Conservation (phyloP, 2,113 vertebrate species). For the Microtus ochrogaster region DNA sequence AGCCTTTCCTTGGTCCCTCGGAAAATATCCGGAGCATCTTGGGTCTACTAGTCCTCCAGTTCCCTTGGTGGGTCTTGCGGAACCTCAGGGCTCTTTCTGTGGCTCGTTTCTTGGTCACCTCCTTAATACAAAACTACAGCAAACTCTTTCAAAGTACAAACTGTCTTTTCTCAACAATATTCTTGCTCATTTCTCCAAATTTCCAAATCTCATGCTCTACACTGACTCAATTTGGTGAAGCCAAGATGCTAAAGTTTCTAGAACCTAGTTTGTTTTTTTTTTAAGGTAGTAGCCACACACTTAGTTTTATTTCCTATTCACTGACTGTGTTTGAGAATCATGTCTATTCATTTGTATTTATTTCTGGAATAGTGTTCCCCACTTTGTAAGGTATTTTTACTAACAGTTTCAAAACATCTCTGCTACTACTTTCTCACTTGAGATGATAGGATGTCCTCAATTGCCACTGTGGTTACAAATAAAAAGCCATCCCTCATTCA, state of each 20-base stretch:
- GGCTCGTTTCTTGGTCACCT: background rate
- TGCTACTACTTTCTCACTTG: background rate
- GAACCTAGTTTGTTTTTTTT: background rate
- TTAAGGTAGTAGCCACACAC: background rate
- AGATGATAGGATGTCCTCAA: background rate
- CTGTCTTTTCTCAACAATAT: background rate
- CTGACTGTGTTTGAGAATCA: background rate
- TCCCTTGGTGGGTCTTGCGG: background rate
- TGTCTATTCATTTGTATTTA: background rate
- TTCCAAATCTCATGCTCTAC: background rate
- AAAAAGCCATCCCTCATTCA: conserved; percentile 10
- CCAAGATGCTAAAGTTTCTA: background rate
- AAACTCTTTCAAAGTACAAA: background rate
- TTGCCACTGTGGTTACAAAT: background rate
- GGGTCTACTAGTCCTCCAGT: background rate
- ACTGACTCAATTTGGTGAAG: background rate
- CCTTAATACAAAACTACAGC: background rate
- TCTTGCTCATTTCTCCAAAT: conserved; percentile 43
- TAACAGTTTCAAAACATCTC: background rate
- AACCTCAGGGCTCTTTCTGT: background rate
- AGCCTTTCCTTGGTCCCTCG: background rate
- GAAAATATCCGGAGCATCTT: background rate
- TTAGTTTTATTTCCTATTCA: background rate
- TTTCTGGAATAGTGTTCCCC: background rate
- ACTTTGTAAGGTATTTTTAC: background rate